Conservation (phyloP, 2,888 invertebrate genomes). For the Dasysyrphus albostriatus region DNA sequence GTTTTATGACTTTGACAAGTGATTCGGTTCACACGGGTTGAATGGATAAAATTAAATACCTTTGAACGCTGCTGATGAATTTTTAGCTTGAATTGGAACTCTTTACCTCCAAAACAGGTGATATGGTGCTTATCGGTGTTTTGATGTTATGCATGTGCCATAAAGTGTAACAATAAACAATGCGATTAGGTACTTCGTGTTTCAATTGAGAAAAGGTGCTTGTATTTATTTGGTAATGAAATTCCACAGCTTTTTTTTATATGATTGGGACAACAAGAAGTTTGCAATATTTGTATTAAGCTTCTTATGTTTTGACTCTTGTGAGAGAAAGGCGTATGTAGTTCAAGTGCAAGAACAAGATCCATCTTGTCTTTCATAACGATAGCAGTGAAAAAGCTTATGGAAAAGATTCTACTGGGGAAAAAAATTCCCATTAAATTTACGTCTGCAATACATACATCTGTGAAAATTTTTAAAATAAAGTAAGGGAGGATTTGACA, state of each 20-base stretch:
- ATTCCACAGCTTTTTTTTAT: not conserved
- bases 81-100: constrained; percentile 43
- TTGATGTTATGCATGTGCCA: constrained; percentile 39
- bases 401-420: too few relatives aligned
- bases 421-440: too few relatives aligned
- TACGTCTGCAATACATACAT: too few relatives aligned
- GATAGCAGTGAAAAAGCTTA: too few relatives aligned
- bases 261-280: not conserved
- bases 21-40: constrained; percentile 64
- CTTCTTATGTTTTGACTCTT: too few relatives aligned
- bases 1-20: constrained; percentile 73
- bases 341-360: too few relatives aligned
- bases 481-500: too few relatives aligned
- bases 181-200: not conserved
- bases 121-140: constrained; percentile 63
- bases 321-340: too few relatives aligned
- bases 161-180: constrained; percentile 50
- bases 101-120: constrained; percentile 58
- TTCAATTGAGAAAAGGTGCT: not conserved
- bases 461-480: too few relatives aligned
- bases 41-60: constrained; percentile 34
- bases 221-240: not conserved
- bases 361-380: too few relatives aligned
- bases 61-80: constrained; percentile 34
- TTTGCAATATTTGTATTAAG: too few relatives aligned